Conservation (phyloP, 2,797 vertebrate genomes). For the Dallia pectoralis region DNA sequence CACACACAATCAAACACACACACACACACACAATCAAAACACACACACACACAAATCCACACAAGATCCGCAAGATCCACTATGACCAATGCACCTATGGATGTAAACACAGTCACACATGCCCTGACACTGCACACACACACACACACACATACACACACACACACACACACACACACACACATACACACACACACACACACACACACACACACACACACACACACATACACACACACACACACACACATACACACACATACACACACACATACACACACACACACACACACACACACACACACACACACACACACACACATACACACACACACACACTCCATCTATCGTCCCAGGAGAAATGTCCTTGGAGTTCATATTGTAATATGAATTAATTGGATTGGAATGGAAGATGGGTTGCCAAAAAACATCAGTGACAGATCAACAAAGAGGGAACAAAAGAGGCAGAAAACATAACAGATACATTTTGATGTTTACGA, state of each 20-base stretch:
- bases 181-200: slow-evolving; percentile 31
- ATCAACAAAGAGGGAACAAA: slow-evolving; percentile 52
- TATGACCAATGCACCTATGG: slow-evolving; percentile 10
- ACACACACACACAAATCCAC: slow-evolving; percentile 26
- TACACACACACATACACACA: slow-evolving; percentile 26
- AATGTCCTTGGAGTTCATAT: slow-evolving; percentile 48
- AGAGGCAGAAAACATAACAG: slow-evolving; percentile 51
- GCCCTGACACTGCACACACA: slow-evolving; percentile 17
- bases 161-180: slow-evolving; percentile 17
- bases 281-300: no score
- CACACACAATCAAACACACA: slow-evolving; percentile 30
- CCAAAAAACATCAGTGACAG: slow-evolving; percentile 62
- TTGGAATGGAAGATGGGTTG: slow-evolving; percentile 48
- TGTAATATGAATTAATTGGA: slow-evolving; percentile 67
- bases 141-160: slow-evolving; percentile 28
- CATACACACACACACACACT: slow-evolving; percentile 17
- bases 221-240: no score
- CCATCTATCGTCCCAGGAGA: slow-evolving; percentile 47
- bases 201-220: slow-evolving; percentile 25
- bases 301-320: slow-evolving; percentile 18
- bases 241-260: slow-evolving; percentile 17
- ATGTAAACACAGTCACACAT: slow-evolving; percentile 17
- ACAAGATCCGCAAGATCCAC: slow-evolving; percentile 4
- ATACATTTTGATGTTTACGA: slow-evolving; percentile 55
- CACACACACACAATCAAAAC: slow-evolving; percentile 16